These are phyloP conservation scores for Cinclus cinclus DNA, from an alignment of 2,113 vertebrate species.

Conservation along the genomic window DNA sequence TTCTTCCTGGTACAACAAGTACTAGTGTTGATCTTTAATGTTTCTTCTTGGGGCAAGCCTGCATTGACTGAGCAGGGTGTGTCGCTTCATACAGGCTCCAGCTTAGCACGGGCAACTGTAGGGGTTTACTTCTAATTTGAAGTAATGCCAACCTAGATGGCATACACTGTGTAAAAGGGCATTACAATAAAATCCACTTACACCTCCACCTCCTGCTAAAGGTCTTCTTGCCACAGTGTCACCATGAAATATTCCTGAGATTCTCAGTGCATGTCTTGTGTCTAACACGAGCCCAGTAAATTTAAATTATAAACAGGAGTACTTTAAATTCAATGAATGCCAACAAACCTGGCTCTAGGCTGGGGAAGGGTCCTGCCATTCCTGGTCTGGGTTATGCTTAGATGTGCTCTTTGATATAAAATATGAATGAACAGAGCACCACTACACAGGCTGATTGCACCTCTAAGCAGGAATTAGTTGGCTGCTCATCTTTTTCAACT, in stretches of 20 bases:
- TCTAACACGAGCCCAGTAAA: background rate
- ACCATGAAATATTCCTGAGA: background rate
- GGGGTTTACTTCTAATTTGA: background rate
- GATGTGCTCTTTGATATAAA: background rate
- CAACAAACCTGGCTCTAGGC: background rate
- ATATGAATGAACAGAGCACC: background rate
- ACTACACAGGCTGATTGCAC: background rate
- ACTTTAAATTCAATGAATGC: background rate
- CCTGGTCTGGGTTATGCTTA: background rate
- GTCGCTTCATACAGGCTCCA: background rate
- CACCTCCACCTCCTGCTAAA: background rate
- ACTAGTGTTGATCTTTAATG: background rate
- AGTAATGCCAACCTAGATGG: background rate
- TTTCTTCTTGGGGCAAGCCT: background rate
- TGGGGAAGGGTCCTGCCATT: background rate
- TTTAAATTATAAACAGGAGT: background rate
- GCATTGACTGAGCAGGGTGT: background rate
- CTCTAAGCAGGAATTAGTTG: background rate
- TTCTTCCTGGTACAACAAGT: background rate
- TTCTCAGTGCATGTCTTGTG: background rate
- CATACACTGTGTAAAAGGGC: background rate
- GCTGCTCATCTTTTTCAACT: background rate
- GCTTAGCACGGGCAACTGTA: background rate
- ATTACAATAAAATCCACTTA: background rate
- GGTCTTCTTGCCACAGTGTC: background rate